These are phyloP conservation scores for Chamaedrilus cognettii DNA, from an alignment of 2,888 invertebrate species.

Conservation along the genomic window DNA sequence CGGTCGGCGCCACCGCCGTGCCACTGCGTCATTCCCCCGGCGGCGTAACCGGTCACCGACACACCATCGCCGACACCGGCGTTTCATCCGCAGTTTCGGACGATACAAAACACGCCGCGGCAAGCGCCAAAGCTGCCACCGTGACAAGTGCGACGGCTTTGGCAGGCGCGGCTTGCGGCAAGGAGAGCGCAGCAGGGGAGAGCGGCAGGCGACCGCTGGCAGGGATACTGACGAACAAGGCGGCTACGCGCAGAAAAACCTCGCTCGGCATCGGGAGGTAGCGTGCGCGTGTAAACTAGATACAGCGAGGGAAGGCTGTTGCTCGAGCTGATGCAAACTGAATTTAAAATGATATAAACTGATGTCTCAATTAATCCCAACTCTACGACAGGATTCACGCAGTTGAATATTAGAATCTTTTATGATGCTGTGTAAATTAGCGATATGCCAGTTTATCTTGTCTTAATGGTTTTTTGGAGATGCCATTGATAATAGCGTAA, in stretches of 20 bases:
- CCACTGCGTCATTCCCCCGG: not conserved
- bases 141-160: not conserved
- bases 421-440: too few species aligned
- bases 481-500: too few species aligned
- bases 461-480: too few species aligned
- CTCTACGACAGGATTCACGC: too few species aligned
- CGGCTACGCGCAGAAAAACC: slow-evolving; percentile 19
- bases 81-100: slow-evolving; percentile 23
- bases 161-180: not conserved
- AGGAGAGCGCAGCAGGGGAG: not conserved
- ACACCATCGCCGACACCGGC: not conserved
- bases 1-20: not conserved
- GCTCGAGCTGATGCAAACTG: too few species aligned
- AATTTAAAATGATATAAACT: too few species aligned
- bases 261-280: slow-evolving; percentile 2
- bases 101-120: slow-evolving; percentile 23
- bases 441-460: too few species aligned
- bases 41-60: not conserved
- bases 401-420: too few species aligned
- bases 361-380: too few species aligned
- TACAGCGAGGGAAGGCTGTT: too few species aligned
- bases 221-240: slow-evolving; percentile 33
- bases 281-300: too few species aligned
- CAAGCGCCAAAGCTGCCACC: not conserved
- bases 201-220: slow-evolving; percentile 30